Percentiles rank a stretch among this genome's conserved stretches.
Evolutionary conservation across 2,113 vertebrate species (phyloP).

Genomic region (Muntiacus muntjak): DNA sequence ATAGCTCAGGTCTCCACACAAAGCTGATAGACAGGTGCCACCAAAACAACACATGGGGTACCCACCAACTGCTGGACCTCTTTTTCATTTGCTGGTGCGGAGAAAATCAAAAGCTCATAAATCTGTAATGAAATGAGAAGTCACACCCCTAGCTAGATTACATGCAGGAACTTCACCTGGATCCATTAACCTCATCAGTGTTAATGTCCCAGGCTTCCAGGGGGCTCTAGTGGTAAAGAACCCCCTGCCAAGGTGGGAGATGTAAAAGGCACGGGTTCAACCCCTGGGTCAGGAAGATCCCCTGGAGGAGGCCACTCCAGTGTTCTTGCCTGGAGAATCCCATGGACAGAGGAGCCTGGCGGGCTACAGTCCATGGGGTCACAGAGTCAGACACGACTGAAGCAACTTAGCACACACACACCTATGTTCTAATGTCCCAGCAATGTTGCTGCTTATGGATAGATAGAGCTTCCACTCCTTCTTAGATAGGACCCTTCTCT

Average conservation of each 20-base stretch:
- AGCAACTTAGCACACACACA: background rate
- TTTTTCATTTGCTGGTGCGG: background rate
- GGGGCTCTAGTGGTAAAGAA: background rate
- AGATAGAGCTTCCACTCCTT: background rate
- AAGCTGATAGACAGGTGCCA: background rate
- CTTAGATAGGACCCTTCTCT: background rate
- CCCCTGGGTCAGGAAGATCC: background rate
- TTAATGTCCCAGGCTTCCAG: background rate
- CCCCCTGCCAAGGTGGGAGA: fast-evolving
- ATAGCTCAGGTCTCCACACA: background rate
- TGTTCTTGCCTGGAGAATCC: background rate
- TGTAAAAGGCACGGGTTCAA: background rate
- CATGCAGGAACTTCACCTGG: background rate
- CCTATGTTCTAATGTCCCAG: background rate
- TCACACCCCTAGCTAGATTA: background rate
- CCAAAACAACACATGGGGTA: background rate
- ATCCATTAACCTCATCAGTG: background rate
- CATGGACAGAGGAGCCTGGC: background rate
- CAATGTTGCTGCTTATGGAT: background rate
- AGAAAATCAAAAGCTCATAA: background rate
- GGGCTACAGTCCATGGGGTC: background rate
- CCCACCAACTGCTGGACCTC: background rate
- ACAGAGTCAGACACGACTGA: background rate
- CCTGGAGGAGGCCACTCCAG: background rate
- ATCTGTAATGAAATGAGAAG: background rate